Conservation (phyloP, 1,140 invertebrate species). For the Ephestia elutella region DNA sequence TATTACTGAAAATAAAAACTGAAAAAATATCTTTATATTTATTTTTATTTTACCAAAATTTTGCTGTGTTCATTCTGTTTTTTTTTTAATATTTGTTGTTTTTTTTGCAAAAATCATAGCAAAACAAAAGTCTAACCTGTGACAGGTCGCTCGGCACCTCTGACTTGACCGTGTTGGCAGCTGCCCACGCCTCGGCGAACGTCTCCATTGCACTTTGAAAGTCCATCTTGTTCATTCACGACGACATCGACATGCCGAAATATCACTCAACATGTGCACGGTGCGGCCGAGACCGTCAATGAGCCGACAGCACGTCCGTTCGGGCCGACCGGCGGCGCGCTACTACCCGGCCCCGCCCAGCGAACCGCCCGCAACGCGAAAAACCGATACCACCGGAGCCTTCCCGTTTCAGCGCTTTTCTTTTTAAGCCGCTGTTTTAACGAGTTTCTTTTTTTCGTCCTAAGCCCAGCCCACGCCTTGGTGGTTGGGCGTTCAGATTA, state of each 20-base stretch:
- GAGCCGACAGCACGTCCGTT: slow-evolving; percentile 38
- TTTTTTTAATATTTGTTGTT: too few species aligned
- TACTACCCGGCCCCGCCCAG: slow-evolving; percentile 66
- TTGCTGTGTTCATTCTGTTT: too few species aligned
- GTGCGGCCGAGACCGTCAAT: slow-evolving; percentile 22
- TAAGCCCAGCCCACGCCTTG: slow-evolving; percentile 66
- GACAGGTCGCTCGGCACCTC: slow-evolving; percentile 72
- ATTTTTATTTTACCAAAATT: too few species aligned
- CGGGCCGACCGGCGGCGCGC: slow-evolving; percentile 61
- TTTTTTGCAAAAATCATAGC: neutral
- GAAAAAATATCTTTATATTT: too few species aligned
- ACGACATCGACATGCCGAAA: slow-evolving; percentile 67
- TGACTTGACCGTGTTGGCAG: slow-evolving; percentile 87
- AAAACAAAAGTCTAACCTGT: slow-evolving; percentile 73
- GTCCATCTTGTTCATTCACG: slow-evolving; percentile 83
- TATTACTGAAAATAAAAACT: too few species aligned
- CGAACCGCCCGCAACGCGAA: slow-evolving; percentile 67
- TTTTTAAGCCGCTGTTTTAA: slow-evolving; percentile 73
- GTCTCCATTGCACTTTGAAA: slow-evolving; percentile 98
- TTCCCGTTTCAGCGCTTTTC: slow-evolving; percentile 72
- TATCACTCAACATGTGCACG: slow-evolving; percentile 55
- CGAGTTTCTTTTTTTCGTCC: slow-evolving; percentile 66
- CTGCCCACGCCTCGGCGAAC: slow-evolving; percentile 96
- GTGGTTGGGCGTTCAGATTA: slow-evolving; percentile 69
- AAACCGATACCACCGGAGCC: slow-evolving; percentile 70